Evolutionary conservation across 2,113 vertebrate species (phyloP), one percentile per base, ranked within the genome.

Genomic region (human): DNA sequence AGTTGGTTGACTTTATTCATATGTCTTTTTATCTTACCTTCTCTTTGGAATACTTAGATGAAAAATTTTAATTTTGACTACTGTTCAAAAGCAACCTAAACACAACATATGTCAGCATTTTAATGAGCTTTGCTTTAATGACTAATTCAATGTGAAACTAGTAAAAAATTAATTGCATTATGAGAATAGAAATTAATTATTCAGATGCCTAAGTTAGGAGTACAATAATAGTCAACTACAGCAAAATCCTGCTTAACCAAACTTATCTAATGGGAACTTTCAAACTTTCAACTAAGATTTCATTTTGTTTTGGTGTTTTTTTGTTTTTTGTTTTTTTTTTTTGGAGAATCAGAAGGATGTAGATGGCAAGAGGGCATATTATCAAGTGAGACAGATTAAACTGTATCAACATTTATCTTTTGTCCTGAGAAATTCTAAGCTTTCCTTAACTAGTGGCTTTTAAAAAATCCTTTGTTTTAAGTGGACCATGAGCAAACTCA

Each of bases 101-200:
- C 35, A 88, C 73, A 94, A 96, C 35, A 88, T 57, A 76, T 75
- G 90, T 75, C 12, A 48, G 12, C 76, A 88, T 94, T 87, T 95
- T 93, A 96, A 95, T 94, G 80, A 94, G 55, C 57, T 95, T 93
- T 95, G 79, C 80, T 94, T 96, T 94, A 83, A 87, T 87, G 40
- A 93, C 38, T 90, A 89, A 93, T 73, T 95, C 72, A 83, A 59
- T 90, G 73, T 87, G 68, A 90, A 95, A 91, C 87, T 83, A 92
- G 76, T 72, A 82, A 97, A 75, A 43, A 84, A 43, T 88, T 93
- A 93, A 86, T 81, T 92, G 79, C 35, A 79, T 95, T 93, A 82
- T 30, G n/a, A 92, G 95, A 91, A 93, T 86, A 92, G 72, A 97
- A 97, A 89, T 55, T 59, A 90, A 94, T 89, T 76, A 80, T 57